These are phyloP conservation scores for Okamejei kenojei DNA, from an alignment of 2,797 vertebrate genomes.

Conservation along the genomic window DNA sequence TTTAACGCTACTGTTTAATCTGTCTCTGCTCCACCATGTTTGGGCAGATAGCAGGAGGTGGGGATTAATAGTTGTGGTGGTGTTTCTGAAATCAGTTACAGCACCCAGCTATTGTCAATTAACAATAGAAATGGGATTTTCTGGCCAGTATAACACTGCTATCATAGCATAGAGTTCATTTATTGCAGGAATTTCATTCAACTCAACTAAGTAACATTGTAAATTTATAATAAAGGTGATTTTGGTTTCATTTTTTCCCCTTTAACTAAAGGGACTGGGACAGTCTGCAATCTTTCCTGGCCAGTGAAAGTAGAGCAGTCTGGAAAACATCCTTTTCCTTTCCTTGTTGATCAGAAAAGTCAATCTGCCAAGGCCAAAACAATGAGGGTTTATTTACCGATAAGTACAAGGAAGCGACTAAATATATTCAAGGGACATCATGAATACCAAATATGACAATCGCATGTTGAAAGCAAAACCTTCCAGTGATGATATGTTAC, in stretches of 20 bases:
- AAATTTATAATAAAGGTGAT: not conserved
- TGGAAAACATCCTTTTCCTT: slow-evolving; percentile 7
- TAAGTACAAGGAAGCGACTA: not conserved
- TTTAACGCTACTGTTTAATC: not conserved
- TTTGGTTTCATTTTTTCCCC: not conserved
- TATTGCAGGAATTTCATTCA: not conserved
- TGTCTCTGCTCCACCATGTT: not conserved
- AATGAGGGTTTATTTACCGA: not conserved
- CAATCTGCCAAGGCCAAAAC: not conserved
- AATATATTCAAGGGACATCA: not conserved
- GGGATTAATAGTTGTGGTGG: too few relatives aligned
- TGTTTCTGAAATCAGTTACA: not conserved
- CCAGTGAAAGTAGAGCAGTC: not conserved
- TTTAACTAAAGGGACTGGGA: not conserved
- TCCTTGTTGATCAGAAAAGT: not conserved
- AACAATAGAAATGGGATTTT: not conserved
- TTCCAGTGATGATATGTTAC: not conserved
- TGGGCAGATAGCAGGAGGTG: not conserved
- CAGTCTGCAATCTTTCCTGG: not conserved
- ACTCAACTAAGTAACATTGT: not conserved
- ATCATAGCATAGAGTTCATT: not conserved
- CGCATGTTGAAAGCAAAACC: not conserved
- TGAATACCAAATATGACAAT: not conserved
- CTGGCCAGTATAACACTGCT: not conserved
- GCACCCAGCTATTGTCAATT: not conserved